Evolutionary conservation across 1,140 invertebrate genomes (phyloP), one percentile per base, ranked within the genome.

Genomic region (Trichogramma pretiosum): DNA sequence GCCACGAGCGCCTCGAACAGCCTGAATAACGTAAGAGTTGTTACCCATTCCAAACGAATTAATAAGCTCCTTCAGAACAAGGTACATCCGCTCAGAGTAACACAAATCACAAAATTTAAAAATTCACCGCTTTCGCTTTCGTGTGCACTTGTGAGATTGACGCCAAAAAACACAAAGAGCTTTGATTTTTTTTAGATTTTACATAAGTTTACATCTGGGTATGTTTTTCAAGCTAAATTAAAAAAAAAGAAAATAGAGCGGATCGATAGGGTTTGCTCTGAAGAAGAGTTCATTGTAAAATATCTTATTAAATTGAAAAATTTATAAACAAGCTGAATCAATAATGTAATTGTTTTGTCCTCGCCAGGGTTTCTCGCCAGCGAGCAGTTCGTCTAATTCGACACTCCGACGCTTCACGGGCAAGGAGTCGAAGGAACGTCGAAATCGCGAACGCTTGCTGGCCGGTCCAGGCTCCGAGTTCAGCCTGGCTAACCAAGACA

Each of bases 391-490:
- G 3, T 79, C 79, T 45, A 73, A 77, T 7, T 56, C 65, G 1
- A 66, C 58, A 2, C 46, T 65, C 9, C 58, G 56, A 3, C 18
- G 41, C 13, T 43, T 23, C 32, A 63, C 57, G 33, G 69, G 67
- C 0, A 90, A 89, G 59, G 83, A 86, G 56, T 82, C 77, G 0
- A 90, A 89, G 63, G 85, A 90, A 48, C 79, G 78, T 38, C 71
- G 78, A 53, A 88, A 88, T 63, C 74, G 83, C 1, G 78, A 82
- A 47, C 75, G 79, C 43, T 66, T 88, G 5, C 64, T 87, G 9
- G 73, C 75, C 21, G 74, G 78, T 2, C 80, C 80, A 1, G 79
- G 78, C 2, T 89, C 87, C 0, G 86, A 89, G 56, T 82, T 87
- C 50, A 89, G 86, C 35, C 65, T 87, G n/a, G 77, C 77, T 0